Conservation (phyloP, 2,113 vertebrate genomes). For the Epinephelus moara region DNA sequence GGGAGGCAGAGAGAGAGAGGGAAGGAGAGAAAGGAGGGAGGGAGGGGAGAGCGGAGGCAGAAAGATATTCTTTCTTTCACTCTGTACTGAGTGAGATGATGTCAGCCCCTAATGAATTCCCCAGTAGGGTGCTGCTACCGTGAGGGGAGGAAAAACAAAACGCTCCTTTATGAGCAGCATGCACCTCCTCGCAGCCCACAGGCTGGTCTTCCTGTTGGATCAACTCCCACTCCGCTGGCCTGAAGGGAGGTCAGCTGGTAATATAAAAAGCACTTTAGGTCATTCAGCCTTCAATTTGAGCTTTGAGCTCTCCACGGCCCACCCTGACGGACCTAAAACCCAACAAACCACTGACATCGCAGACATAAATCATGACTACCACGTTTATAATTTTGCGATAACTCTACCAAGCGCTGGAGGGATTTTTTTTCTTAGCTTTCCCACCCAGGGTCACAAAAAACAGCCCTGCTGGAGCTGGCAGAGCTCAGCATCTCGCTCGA, state of each 20-base stretch:
- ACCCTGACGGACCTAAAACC: conserved; percentile 44
- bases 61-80: conserved; percentile 84
- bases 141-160: conserved; percentile 82
- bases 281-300: conserved; percentile 60
- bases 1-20: conserved; percentile 36
- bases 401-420: conserved; percentile 26
- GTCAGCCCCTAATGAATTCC: conserved; percentile 86
- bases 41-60: conserved; percentile 73
- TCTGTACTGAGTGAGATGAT: conserved; percentile 81
- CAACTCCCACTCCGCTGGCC: conserved; percentile 67
- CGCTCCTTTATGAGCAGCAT: conserved; percentile 78
- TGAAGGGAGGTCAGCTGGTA: conserved; percentile 68
- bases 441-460: conserved; percentile 23
- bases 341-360: conserved; percentile 14
- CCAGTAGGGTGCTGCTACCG: conserved; percentile 83
- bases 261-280: conserved; percentile 59
- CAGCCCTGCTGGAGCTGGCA: conserved; percentile 3
- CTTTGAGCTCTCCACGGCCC: conserved; percentile 40
- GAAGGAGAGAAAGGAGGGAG: conserved; percentile 7
- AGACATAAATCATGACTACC: conserved; percentile 19
- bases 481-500: neutral
- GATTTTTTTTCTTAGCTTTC: neutral
- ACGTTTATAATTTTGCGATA: conserved; percentile 40
- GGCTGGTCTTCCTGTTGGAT: conserved; percentile 72
- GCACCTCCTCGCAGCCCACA: conserved; percentile 74